Base-by-base conservation (phyloP, 2,797 vertebrate species). In the Masticophis lateralis region DNA sequence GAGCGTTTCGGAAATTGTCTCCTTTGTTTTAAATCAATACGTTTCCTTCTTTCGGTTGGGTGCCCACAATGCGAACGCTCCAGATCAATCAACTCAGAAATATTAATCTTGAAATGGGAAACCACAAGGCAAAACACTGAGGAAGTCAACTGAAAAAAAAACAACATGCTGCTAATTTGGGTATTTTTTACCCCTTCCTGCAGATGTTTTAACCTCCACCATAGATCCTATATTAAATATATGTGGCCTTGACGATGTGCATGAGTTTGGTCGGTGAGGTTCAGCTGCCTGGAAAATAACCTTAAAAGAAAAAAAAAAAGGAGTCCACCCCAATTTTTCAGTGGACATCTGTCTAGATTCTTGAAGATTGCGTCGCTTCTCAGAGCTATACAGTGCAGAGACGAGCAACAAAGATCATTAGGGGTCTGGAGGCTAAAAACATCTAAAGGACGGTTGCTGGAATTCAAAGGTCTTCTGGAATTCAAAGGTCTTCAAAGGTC, bases 51-150 rank as follows among this genome's bases (percentile, higher is more conserved):
- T 94, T 93, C 92, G 92, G 61, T 66, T 94, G 95, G 37, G 37
- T 47, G 27, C 93, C 88, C 94, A 69, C 4, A 94, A 61, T 2
- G 92, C 3, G 10, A 4, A 12, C 92, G 59, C 66, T 27, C 56
- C 95, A 93, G 92, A 94, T 93, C 94, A 96, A 95, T 94, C 91
- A 94, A 12, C 88, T 95, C 94, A 93, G 95, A 92, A 92, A 90
- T 94, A 95, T 94, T 94, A 94, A 94, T 95, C 91, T 87, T 89
- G 88, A 87, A 94, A 93, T 1, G 28, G 87, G 94, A 94, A 37
- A 94, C 12, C 43, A 91, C 6, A 56, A 95, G 87, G 86, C 87
- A 96, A 94, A 96, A 95, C 91, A 93, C 94, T 14, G 53, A 27
- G 95, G 93, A 96, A 92, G 87, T 95, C 0, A 96, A 56, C 93